Percentiles rank a stretch among this genome's conserved stretches.
Evolutionary conservation across 23 tunicate species (phyloP).

Genomic region (Trididemnum clinides): DNA sequence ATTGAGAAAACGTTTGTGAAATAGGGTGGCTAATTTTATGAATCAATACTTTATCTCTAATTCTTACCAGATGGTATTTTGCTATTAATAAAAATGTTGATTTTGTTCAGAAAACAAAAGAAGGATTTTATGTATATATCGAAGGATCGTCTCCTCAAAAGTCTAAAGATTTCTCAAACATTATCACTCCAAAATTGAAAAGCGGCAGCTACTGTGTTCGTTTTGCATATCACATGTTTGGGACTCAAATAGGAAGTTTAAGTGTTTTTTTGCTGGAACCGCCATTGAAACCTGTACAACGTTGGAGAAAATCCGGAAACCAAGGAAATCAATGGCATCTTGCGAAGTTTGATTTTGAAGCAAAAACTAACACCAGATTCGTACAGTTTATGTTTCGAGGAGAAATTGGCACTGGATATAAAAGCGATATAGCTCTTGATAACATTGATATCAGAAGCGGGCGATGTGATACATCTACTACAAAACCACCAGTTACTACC

Average conservation of each 20-base stretch:
- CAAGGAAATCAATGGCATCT: conserved; percentile 72
- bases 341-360: conserved; percentile 38
- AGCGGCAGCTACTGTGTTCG: conserved; percentile 70
- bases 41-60: no score
- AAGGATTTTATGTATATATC: conserved; percentile 68
- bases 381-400: conserved; percentile 66
- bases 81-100: no score
- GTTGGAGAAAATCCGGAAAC: conserved; percentile 39
- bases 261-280: not conserved
- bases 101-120: conserved; percentile 51
- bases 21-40: no score
- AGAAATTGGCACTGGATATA: conserved; percentile 58
- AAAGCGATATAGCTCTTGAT: conserved; percentile 84
- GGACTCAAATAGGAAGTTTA: conserved; percentile 58
- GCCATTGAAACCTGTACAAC: not conserved
- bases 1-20: no score
- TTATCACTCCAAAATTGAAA: conserved; percentile 57
- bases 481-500: no score
- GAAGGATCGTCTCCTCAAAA: conserved; percentile 73
- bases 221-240: conserved; percentile 85
- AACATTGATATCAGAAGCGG: conserved; percentile 58
- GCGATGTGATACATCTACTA: conserved; percentile 18
- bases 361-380: conserved; percentile 3
- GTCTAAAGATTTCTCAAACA: conserved; percentile 42
- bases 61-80: no score